A percentile compares a stretch with the other conserved stretches of the same genome.
phyloP scores from a whole-genome alignment of 2,888 invertebrate genomes.

The Drosophila bunnanda region DNA sequence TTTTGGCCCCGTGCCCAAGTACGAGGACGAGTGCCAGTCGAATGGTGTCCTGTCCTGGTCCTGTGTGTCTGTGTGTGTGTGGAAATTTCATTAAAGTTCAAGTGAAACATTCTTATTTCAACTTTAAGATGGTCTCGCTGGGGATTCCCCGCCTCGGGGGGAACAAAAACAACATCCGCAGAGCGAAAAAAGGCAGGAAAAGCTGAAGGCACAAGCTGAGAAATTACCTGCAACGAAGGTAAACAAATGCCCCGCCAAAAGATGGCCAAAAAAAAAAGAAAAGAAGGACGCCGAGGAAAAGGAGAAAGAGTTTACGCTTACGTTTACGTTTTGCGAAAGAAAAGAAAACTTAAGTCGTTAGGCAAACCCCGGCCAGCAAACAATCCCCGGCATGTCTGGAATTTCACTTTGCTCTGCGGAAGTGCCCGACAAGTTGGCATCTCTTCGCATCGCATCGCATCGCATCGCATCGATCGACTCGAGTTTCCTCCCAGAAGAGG shows the following conservation, averaged over 20 bases:
- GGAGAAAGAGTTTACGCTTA: constrained; percentile 30
- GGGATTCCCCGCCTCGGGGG: constrained; percentile 41
- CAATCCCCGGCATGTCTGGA: constrained; percentile 41
- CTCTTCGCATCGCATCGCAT: constrained; percentile 25
- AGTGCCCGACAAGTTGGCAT: constrained; percentile 36
- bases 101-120: constrained; percentile 37
- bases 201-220: constrained; percentile 2
- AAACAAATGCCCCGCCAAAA: constrained; percentile 35
- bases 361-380: constrained; percentile 37
- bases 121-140: constrained; percentile 55
- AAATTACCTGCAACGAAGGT: constrained; percentile 46
- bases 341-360: constrained; percentile 40
- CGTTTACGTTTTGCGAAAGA: constrained; percentile 6
- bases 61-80: neutral
- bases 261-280: constrained; percentile 17
- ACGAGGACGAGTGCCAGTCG: constrained; percentile 9
- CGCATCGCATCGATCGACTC: constrained; percentile 34
- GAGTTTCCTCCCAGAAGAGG: neutral
- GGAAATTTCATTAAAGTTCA: constrained; percentile 67
- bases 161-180: constrained; percentile 26
- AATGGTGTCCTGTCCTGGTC: neutral
- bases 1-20: constrained; percentile 52
- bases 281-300: neutral
- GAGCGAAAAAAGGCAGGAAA: constrained; percentile 6
- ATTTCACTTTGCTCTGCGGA: constrained; percentile 40